A percentile compares a stretch with the other conserved stretches of the same genome.
Evolutionary conservation across 2,888 invertebrate genomes (phyloP).

Genomic region (Tipula helvola): DNA sequence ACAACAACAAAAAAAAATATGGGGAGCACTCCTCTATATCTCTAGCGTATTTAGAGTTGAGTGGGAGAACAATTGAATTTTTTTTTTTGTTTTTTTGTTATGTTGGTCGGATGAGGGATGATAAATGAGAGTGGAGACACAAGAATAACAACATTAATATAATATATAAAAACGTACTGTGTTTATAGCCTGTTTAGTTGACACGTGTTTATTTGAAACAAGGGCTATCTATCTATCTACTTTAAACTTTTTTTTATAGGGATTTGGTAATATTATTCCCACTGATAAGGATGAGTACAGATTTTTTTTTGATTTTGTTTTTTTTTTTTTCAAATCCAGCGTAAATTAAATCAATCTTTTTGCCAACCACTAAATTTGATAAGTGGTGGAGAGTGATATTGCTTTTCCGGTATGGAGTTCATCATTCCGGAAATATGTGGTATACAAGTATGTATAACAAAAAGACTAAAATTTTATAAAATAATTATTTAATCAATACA

Average conservation of each 20-base stretch:
- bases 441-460: conserved; percentile 15
- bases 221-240: conserved; percentile 4
- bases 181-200: not conserved
- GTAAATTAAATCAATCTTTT: not conserved
- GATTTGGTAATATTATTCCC: not conserved
- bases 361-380: not conserved
- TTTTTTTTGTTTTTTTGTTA: not conserved
- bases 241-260: not conserved
- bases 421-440: not conserved
- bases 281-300: not conserved
- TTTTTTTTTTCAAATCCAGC: not conserved
- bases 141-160: not conserved
- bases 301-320: not conserved
- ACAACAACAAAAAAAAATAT: not conserved
- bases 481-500: not conserved
- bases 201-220: not conserved
- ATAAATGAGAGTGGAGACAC: not conserved
- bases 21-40: not conserved
- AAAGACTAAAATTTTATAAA: not conserved
- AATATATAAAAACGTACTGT: not conserved
- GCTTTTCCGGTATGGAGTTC: not conserved
- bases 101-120: not conserved
- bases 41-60: not conserved
- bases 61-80: not conserved
- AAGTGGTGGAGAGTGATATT: not conserved